Evolutionary conservation across 1,140 invertebrate species (phyloP).

Genomic region (Atta cephalotes): DNA sequence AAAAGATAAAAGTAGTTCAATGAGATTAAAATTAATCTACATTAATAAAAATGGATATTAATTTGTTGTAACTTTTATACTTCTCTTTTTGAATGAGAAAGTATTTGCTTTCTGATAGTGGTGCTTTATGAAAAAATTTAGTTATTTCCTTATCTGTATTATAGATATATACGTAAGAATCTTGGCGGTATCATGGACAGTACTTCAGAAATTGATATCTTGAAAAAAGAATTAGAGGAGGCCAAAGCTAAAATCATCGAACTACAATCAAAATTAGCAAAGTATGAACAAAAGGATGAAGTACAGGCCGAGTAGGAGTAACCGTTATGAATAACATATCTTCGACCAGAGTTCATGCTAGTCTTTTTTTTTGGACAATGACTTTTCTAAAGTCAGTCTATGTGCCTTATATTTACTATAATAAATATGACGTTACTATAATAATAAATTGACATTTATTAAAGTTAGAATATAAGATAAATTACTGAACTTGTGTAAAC

Average conservation of each 20-base stretch:
- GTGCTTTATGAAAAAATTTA: background rate
- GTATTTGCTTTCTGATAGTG: background rate
- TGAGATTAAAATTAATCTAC: too few relatives aligned
- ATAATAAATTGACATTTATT: conserved; percentile 23
- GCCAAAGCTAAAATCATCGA: conserved; percentile 87
- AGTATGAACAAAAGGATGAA: conserved; percentile 74
- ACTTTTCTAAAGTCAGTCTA: conserved; percentile 76
- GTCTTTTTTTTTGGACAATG: conserved; percentile 78
- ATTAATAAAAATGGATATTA: too few relatives aligned
- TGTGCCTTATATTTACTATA: conserved; percentile 71
- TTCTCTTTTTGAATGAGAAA: too few relatives aligned
- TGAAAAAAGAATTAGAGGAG: conserved; percentile 87
- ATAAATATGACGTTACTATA: conserved; percentile 48
- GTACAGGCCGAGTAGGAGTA: conserved; percentile 74
- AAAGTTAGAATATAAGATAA: conserved; percentile 66
- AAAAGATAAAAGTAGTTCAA: too few relatives aligned
- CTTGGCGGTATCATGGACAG: conserved; percentile 82
- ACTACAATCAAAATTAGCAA: conserved; percentile 87
- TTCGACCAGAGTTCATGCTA: conserved; percentile 65
- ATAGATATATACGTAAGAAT: conserved; percentile 86
- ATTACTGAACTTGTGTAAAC: conserved; percentile 60
- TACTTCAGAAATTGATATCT: conserved; percentile 78
- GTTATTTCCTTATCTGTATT: conserved; percentile 72
- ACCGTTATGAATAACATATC: conserved; percentile 40
- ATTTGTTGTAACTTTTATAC: too few relatives aligned